Evolutionary conservation across 2,888 invertebrate genomes (phyloP).

Genomic region (Resseliella maxima): DNA sequence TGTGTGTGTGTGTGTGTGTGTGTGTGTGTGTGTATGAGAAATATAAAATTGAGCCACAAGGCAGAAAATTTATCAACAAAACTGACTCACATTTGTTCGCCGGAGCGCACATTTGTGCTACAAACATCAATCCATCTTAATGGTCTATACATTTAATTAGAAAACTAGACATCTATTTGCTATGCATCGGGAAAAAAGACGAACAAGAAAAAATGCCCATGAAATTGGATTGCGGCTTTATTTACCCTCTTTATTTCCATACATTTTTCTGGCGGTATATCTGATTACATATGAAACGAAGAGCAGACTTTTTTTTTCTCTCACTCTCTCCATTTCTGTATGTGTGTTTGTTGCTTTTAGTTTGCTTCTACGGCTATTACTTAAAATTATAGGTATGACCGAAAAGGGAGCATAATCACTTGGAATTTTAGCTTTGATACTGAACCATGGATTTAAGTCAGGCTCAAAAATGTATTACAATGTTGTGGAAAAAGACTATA

Average conservation of each 20-base stretch:
- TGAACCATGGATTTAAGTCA: not conserved
- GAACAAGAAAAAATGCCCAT: constrained; percentile 34
- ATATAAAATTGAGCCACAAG: not conserved
- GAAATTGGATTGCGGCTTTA: constrained; percentile 53
- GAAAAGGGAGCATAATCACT: constrained; percentile 20
- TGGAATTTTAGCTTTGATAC: not conserved
- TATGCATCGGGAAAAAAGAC: constrained; percentile 22
- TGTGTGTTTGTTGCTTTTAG: not conserved
- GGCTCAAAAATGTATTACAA: not conserved
- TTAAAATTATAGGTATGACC: constrained; percentile 39
- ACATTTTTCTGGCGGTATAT: constrained; percentile 2
- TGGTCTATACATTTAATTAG: constrained; percentile 50
- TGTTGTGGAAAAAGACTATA: constrained; percentile 9
- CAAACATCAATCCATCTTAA: constrained; percentile 48
- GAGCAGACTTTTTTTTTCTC: not conserved
- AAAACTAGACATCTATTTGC: constrained; percentile 53
- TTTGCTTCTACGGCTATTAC: constrained; percentile 24
- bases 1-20: too few relatives aligned
- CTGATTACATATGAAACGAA: constrained; percentile 10
- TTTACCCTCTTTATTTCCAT: constrained; percentile 44
- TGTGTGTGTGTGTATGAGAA: too few relatives aligned
- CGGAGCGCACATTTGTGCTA: constrained; percentile 1
- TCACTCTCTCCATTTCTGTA: not conserved
- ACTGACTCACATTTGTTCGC: not conserved
- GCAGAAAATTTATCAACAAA: not conserved